phyloP scores from a whole-genome alignment of 2,113 vertebrate genomes.

The Petaurus breviceps region DNA sequence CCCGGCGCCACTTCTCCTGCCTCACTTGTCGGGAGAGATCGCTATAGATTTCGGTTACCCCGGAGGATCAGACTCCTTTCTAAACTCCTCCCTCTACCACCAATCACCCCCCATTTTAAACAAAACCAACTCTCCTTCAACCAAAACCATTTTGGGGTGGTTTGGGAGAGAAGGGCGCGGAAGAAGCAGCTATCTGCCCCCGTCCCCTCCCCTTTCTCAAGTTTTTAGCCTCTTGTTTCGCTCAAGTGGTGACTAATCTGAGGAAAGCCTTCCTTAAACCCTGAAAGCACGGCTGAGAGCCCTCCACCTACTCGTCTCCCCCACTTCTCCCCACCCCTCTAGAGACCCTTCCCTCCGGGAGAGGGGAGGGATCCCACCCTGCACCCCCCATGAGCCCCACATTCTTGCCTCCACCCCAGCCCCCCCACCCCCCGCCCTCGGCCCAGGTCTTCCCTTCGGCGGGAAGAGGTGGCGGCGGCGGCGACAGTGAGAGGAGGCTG shows the following conservation, averaged over 20 bases:
- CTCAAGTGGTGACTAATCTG: neutral
- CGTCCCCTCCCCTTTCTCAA: neutral
- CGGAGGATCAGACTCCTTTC: neutral
- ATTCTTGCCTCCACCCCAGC: conserved; percentile 30
- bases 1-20: neutral
- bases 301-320: neutral
- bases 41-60: neutral
- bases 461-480: conserved; percentile 52
- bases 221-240: neutral
- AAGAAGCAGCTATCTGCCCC: neutral
- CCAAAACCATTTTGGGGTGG: neutral
- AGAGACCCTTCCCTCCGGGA: neutral
- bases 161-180: neutral
- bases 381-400: neutral
- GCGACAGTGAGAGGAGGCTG: conserved; percentile 41
- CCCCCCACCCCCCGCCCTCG: conserved; percentile 49
- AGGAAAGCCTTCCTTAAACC: neutral
- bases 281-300: neutral
- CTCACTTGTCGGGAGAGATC: neutral
- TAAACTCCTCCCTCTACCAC: neutral
- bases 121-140: neutral
- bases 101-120: neutral
- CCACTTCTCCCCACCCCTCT: neutral
- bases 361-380: neutral
- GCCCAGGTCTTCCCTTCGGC: conserved; percentile 55